Conservation (phyloP, 2,888 invertebrate species). For the Linhomoeus sp. region DNA sequence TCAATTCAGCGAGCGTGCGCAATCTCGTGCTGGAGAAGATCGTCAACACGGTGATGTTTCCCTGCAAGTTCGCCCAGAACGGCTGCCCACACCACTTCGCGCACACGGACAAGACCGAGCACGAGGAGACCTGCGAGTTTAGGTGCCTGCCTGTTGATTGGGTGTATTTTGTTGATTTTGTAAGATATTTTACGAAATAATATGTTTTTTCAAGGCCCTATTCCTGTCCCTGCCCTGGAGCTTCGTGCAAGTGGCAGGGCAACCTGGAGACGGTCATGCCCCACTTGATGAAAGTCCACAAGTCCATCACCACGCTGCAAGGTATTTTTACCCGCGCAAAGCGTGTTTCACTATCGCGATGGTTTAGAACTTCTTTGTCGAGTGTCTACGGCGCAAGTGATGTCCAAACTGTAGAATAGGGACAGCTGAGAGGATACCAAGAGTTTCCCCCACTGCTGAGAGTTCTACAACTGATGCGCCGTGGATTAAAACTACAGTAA, state of each 20-base stretch:
- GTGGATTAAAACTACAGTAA: too few relatives aligned
- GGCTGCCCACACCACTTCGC: conserved; percentile 52
- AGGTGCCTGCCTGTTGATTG: conserved; percentile 27
- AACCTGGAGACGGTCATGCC: conserved; percentile 94
- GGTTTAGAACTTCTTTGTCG: too few relatives aligned
- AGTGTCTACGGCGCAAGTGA: too few relatives aligned
- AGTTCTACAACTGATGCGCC: too few relatives aligned
- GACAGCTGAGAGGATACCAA: too few relatives aligned
- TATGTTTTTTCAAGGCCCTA: conserved; percentile 57
- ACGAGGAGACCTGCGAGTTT: conserved; percentile 94
- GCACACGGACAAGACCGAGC: conserved; percentile 82
- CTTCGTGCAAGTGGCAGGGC: conserved; percentile 98
- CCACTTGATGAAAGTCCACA: conserved; percentile 69
- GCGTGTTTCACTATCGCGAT: too few relatives aligned
- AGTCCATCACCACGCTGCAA: conserved; percentile 92
- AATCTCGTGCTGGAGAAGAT: conserved; percentile 99
- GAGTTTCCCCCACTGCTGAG: too few relatives aligned
- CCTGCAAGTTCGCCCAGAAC: conserved; percentile 86
- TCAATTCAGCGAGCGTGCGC: conserved; percentile 63
- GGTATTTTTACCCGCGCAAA: too few relatives aligned
- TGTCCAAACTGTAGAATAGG: too few relatives aligned
- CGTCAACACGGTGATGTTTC: conserved; percentile 91
- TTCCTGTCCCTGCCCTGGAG: conserved; percentile 96
- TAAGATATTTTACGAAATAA: too few relatives aligned
- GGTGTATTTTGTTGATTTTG: too few relatives aligned